Conservation (phyloP, 1,140 invertebrate species). For the Diorhabda carinulata region DNA sequence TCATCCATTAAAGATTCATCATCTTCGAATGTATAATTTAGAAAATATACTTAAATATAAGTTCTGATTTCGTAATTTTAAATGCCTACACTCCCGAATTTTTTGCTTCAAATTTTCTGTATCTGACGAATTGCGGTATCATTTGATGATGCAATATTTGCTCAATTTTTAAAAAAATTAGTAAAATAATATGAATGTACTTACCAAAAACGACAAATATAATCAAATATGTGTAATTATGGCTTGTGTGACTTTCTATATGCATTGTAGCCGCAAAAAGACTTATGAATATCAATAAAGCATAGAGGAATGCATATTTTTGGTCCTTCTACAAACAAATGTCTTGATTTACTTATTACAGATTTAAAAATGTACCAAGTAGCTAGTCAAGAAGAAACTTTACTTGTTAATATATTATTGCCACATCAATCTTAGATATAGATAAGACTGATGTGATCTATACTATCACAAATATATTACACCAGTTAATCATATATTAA, state of each 20-base stretch:
- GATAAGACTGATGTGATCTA: no score
- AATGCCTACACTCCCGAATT: neutral
- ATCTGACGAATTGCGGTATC: no score
- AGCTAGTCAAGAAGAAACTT: no score
- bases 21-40: no score
- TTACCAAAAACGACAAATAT: constrained; percentile 37
- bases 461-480: no score
- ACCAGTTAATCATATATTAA: no score
- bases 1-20: neutral
- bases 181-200: constrained; percentile 8
- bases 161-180: neutral
- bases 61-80: no score
- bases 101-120: neutral
- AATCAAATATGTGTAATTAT: constrained; percentile 33
- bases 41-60: no score
- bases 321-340: constrained; percentile 34
- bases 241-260: constrained; percentile 34
- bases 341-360: no score
- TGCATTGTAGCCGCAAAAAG: constrained; percentile 36
- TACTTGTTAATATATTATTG: no score
- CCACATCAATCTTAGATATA: no score
- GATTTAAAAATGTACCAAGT: no score
- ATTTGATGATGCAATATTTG: neutral
- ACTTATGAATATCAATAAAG: constrained; percentile 36
- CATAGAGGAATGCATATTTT: constrained; percentile 38